These are phyloP conservation scores for Conistra vaccinii DNA, from an alignment of 2,888 invertebrate species.

Conservation along the genomic window DNA sequence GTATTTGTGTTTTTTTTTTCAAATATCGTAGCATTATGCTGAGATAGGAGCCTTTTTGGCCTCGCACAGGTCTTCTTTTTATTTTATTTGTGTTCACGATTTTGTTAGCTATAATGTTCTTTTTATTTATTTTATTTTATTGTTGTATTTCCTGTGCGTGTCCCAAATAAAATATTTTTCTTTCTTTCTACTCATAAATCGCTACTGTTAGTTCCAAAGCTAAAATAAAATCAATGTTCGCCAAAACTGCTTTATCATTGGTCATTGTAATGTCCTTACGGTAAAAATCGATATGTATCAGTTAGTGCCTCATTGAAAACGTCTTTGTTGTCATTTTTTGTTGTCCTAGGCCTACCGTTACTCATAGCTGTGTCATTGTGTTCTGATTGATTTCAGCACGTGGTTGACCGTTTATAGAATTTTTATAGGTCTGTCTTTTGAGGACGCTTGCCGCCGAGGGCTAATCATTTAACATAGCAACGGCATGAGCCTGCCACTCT, in stretches of 20 bases:
- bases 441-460: background rate
- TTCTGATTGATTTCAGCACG: conserved; percentile 32
- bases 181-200: background rate
- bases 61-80: no score
- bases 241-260: conserved; percentile 29
- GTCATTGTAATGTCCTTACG: conserved; percentile 39
- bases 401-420: background rate
- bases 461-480: no score
- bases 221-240: background rate
- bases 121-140: no score
- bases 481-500: background rate
- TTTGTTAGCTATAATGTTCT: no score
- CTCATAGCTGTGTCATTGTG: conserved; percentile 2
- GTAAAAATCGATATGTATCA: conserved; percentile 48
- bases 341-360: conserved; percentile 31
- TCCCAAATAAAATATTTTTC: no score
- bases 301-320: conserved; percentile 28
- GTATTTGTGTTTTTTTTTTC: no score
- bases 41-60: no score
- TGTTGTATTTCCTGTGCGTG: no score
- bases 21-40: no score
- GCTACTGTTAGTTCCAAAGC: background rate
- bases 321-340: conserved; percentile 43
- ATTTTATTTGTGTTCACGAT: no score
- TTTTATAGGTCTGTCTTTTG: background rate